These are phyloP conservation scores for Silvanus unidentatus DNA, from an alignment of 2,888 invertebrate genomes.

Conservation along the genomic window DNA sequence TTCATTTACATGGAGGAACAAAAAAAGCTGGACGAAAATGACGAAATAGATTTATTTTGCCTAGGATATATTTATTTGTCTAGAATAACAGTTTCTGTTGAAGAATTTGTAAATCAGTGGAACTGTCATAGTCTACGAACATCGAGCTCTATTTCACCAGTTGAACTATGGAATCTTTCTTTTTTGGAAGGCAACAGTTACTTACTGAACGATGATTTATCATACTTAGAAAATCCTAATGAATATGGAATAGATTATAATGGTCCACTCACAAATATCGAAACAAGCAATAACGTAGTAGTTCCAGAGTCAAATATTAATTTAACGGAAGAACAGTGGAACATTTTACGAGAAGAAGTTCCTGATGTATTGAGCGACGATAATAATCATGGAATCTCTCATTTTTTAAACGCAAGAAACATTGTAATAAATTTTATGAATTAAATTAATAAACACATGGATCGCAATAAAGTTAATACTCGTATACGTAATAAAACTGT, in stretches of 20 bases:
- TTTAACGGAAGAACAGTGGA: constrained; percentile 6
- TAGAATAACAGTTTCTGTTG: constrained; percentile 8
- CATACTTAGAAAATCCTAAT: constrained; percentile 10
- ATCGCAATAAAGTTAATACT: too few relatives aligned
- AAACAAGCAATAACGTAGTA: constrained; percentile 11
- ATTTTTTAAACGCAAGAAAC: constrained; percentile 4
- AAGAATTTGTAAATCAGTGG: constrained; percentile 15
- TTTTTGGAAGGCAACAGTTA: constrained; percentile 7
- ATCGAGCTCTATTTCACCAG: constrained; percentile 9
- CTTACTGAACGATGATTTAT: constrained; percentile 5
- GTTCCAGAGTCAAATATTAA: constrained; percentile 7
- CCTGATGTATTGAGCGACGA: constrained; percentile 10
- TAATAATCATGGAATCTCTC: constrained; percentile 5
- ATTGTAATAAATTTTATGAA: neutral
- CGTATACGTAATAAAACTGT: too few relatives aligned
- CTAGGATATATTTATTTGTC: constrained; percentile 12
- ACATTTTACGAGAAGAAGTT: constrained; percentile 4
- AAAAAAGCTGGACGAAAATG: constrained; percentile 9
- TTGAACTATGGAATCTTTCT: constrained; percentile 14
- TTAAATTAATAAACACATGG: neutral
- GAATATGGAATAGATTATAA: constrained; percentile 11
- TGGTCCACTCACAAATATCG: constrained; percentile 8
- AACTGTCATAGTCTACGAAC: constrained; percentile 13
- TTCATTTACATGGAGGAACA: constrained; percentile 13
- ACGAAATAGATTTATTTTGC: constrained; percentile 13